These are phyloP conservation scores for Lacerta bilineata DNA, from an alignment of 2,797 vertebrate species.

Conservation along the genomic window DNA sequence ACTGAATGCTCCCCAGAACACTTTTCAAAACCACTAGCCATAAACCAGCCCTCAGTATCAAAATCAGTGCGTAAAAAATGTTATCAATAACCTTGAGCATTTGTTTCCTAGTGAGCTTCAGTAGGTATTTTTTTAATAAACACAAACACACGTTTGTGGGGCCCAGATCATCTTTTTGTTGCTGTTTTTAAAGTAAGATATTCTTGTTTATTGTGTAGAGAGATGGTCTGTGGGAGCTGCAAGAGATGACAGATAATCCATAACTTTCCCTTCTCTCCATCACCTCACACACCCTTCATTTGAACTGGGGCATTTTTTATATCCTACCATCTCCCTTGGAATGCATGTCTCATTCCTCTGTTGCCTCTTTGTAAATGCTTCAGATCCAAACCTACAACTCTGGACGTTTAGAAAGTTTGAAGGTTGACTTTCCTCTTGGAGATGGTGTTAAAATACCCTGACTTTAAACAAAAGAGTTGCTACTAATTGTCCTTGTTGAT, in stretches of 20 bases:
- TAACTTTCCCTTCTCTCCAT: background rate
- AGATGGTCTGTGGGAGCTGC: background rate
- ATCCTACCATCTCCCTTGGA: background rate
- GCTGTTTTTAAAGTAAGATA: slow-evolving; percentile 14
- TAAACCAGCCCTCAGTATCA: background rate
- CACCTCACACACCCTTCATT: background rate
- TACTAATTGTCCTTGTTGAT: background rate
- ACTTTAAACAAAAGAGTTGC: background rate
- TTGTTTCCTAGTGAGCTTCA: background rate
- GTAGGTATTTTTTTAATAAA: background rate
- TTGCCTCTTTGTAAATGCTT: slow-evolving; percentile 4
- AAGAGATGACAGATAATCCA: slow-evolving; percentile 33
- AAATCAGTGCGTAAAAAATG: background rate
- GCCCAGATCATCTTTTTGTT: slow-evolving; percentile 4
- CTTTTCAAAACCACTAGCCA: background rate
- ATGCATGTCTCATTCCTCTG: rapidly evolving
- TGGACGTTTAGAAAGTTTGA: background rate
- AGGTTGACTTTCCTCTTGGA: background rate
- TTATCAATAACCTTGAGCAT: background rate
- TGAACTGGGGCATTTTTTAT: slow-evolving; percentile 15
- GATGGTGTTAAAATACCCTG: background rate
- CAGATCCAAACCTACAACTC: background rate
- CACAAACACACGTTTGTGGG: background rate
- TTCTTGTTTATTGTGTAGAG: background rate
- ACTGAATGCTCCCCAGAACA: background rate